These are phyloP conservation scores for Phalloptychus januarius DNA, from an alignment of 2,797 vertebrate genomes.

Conservation along the genomic window DNA sequence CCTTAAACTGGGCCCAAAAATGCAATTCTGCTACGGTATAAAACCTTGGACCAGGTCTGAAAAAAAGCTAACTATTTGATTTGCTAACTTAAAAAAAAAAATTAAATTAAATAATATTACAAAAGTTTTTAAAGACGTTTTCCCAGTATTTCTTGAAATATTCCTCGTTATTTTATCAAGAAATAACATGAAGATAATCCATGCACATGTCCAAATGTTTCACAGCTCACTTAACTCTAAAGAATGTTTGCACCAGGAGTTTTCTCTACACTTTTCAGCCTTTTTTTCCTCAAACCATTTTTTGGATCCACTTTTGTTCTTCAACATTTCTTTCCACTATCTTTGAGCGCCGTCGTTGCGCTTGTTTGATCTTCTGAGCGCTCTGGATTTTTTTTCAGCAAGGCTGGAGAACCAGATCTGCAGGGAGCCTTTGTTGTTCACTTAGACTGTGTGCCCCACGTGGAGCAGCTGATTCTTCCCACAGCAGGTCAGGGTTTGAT, in stretches of 20 bases:
- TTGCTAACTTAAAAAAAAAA: not conserved
- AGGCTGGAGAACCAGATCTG: not conserved
- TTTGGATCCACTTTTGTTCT: slow-evolving; percentile 1
- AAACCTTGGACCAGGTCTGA: not conserved
- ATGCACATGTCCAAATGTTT: not conserved
- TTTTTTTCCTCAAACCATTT: not conserved
- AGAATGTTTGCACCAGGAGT: not conserved
- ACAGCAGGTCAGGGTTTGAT: not conserved
- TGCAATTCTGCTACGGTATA: not conserved
- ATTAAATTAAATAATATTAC: not conserved
- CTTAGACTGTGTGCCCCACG: not conserved
- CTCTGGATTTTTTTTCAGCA: not conserved
- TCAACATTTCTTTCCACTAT: not conserved
- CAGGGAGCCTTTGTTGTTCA: slow-evolving; percentile 3
- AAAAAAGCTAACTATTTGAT: not conserved
- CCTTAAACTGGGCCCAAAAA: not conserved
- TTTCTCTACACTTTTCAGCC: not conserved
- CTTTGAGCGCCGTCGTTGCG: not conserved
- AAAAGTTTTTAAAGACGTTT: not conserved
- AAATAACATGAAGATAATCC: not conserved
- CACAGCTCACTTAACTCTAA: not conserved
- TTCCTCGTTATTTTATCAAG: not conserved
- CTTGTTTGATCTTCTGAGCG: not conserved
- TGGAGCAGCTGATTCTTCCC: slow-evolving; percentile 6
- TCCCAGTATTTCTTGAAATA: not conserved